These are phyloP conservation scores for Crotalus helleri DNA, from an alignment of 2,113 vertebrate genomes.

Conservation along the genomic window DNA sequence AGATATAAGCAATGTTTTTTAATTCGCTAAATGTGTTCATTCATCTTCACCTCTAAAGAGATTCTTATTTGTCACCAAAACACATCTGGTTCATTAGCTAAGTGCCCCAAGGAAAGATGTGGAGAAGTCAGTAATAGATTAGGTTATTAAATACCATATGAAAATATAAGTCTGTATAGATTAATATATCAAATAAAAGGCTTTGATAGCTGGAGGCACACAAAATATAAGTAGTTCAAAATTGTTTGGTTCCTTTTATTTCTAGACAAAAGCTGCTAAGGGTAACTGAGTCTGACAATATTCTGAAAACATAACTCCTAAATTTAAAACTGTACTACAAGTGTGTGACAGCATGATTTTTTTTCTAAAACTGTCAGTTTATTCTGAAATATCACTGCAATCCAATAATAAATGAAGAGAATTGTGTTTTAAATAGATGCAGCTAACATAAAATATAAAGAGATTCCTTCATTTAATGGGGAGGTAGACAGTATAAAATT, in stretches of 20 bases:
- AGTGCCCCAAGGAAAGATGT: too few relatives aligned
- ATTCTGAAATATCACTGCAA: neutral
- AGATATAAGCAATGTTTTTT: neutral
- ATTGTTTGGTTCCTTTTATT: neutral
- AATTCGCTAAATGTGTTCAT: neutral
- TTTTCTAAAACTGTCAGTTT: neutral
- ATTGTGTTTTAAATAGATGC: neutral
- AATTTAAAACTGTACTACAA: neutral
- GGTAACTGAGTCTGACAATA: neutral
- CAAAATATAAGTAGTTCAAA: too few relatives aligned
- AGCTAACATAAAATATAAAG: neutral
- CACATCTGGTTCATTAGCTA: neutral
- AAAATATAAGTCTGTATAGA: neutral
- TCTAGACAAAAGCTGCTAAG: neutral
- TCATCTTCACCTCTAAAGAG: neutral
- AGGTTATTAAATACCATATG: neutral
- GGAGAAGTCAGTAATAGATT: neutral
- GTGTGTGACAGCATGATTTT: neutral
- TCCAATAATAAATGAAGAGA: neutral
- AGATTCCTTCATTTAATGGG: neutral
- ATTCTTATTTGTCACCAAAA: neutral
- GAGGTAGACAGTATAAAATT: neutral
- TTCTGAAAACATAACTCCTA: neutral
- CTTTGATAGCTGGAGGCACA: neutral
- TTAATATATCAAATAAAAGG: neutral